Evolutionary conservation across 2,888 invertebrate genomes (phyloP).

Genomic region (Tortrix viridana): DNA sequence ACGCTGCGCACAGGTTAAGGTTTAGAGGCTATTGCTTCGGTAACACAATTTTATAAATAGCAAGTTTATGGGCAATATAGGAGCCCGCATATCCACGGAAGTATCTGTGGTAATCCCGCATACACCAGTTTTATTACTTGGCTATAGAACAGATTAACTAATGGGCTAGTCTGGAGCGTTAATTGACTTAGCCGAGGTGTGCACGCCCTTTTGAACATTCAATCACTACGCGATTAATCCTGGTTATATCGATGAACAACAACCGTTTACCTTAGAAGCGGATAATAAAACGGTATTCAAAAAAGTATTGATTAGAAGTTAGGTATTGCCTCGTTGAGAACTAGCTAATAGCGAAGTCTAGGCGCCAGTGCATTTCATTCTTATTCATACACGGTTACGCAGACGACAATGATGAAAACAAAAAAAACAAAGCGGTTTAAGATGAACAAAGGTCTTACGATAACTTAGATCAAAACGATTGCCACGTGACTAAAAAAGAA

Average conservation of each 20-base stretch:
- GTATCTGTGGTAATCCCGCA: constrained; percentile 54
- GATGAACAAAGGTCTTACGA: constrained; percentile 5
- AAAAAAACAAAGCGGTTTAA: constrained; percentile 16
- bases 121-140: constrained; percentile 61
- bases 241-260: constrained; percentile 6
- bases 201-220: constrained; percentile 33
- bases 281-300: constrained; percentile 16
- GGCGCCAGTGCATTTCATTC: constrained; percentile 24
- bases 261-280: constrained; percentile 9
- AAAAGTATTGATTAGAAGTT: constrained; percentile 25
- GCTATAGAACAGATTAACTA: constrained; percentile 64
- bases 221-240: constrained; percentile 20
- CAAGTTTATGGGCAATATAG: constrained; percentile 53
- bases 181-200: constrained; percentile 59
- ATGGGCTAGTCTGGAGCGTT: constrained; percentile 56
- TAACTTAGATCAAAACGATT: neutral
- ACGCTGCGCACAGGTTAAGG: neutral
- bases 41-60: constrained; percentile 39
- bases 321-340: constrained; percentile 8
- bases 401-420: constrained; percentile 30
- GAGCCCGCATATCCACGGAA: constrained; percentile 57
- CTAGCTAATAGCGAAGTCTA: constrained; percentile 8
- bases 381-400: constrained; percentile 32
- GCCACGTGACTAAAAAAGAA: no score
- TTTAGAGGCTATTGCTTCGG: constrained; percentile 5